These are phyloP conservation scores for Apocrypta bakeri DNA, from an alignment of 1,140 invertebrate genomes.

Conservation along the genomic window DNA sequence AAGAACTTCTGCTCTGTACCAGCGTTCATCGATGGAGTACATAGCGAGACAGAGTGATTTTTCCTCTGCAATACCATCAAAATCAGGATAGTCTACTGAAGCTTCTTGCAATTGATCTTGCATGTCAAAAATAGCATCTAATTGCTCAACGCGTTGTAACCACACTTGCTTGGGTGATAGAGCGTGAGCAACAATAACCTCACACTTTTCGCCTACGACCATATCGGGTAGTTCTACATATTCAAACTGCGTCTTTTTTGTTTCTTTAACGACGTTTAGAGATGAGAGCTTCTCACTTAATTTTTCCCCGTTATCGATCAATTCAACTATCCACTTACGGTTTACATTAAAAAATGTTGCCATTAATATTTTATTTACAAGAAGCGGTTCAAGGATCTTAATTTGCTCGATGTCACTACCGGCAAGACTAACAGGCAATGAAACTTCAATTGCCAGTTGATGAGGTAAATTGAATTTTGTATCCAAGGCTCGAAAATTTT, in stretches of 20 bases:
- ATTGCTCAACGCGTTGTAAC: conserved; percentile 59
- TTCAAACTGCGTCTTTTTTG: conserved; percentile 31
- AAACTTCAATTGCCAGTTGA: conserved; percentile 74
- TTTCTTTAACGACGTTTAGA: conserved; percentile 44
- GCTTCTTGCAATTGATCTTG: conserved; percentile 77
- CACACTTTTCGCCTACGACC: conserved; percentile 56
- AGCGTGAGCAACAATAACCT: conserved; percentile 60
- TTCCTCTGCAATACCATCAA: conserved; percentile 75
- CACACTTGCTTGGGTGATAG: conserved; percentile 68
- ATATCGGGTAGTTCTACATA: conserved; percentile 47
- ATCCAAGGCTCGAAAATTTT: conserved; percentile 68
- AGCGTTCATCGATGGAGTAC: conserved; percentile 82
- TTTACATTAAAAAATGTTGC: conserved; percentile 64
- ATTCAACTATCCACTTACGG: conserved; percentile 65
- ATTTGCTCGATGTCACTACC: conserved; percentile 64
- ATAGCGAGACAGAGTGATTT: conserved; percentile 82
- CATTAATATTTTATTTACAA: conserved; percentile 57
- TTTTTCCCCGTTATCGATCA: conserved; percentile 60
- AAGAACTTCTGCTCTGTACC: conserved; percentile 88
- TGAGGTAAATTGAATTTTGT: conserved; percentile 75
- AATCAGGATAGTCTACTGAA: conserved; percentile 66
- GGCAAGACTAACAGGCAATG: conserved; percentile 62
- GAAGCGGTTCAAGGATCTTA: conserved; percentile 55
- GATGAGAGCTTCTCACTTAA: conserved; percentile 59
- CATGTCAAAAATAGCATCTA: conserved; percentile 55